Conservation (phyloP, 2,797 vertebrate genomes). For the Thripadectes ignobilis region DNA sequence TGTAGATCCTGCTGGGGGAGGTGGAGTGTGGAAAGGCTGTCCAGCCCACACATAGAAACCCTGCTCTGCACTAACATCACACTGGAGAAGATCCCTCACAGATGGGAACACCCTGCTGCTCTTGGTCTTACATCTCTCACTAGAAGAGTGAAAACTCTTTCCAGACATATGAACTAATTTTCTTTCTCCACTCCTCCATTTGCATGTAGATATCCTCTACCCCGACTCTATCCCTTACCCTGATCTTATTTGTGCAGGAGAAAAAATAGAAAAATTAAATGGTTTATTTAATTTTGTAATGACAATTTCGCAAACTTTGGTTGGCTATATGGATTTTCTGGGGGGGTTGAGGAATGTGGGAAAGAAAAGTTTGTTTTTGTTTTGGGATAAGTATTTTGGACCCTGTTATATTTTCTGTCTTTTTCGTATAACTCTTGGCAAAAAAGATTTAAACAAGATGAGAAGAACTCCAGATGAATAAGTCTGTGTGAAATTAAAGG, state of each 20-base stretch:
- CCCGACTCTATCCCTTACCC: background rate
- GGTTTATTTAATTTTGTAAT: background rate
- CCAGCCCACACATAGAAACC: background rate
- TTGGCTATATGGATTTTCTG: background rate
- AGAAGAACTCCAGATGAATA: slow-evolving; percentile 26
- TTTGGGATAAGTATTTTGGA: slow-evolving; percentile 19
- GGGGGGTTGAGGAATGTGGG: background rate
- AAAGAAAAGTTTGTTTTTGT: slow-evolving; percentile 24
- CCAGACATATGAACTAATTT: background rate
- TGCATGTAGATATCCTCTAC: background rate
- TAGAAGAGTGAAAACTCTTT: background rate
- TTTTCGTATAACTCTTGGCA: slow-evolving; percentile 37
- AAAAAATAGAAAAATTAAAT: background rate
- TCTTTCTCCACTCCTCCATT: background rate
- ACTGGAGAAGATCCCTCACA: background rate
- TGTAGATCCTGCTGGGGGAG: background rate
- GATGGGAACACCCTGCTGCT: background rate
- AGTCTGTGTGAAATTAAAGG: background rate
- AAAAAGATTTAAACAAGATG: slow-evolving; percentile 35
- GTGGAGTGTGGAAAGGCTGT: background rate
- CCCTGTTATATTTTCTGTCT: background rate
- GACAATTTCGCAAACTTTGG: background rate
- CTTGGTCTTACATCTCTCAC: background rate
- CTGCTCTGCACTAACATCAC: background rate
- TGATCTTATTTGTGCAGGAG: background rate